Evolutionary conservation across 2,797 vertebrate genomes (phyloP).

Genomic region (Alca torda): DNA sequence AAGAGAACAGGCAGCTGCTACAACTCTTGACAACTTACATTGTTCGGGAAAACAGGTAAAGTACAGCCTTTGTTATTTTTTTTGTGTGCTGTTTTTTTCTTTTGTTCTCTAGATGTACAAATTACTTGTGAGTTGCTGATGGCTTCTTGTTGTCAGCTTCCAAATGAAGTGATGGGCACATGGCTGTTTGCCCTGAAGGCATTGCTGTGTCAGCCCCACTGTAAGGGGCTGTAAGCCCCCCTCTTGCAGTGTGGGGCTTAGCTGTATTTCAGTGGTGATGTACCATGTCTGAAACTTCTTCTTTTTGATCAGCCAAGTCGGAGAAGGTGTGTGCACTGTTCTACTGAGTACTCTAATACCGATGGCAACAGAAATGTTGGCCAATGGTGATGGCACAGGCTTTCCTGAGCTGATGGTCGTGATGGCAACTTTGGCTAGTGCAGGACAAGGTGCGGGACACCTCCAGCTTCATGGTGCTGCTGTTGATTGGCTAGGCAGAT

Average conservation of each 20-base stretch:
- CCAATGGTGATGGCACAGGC: conserved; percentile 92
- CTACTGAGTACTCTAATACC: conserved; percentile 94
- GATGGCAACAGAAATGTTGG: conserved; percentile 98
- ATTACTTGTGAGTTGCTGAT: neutral
- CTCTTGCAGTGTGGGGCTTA: neutral
- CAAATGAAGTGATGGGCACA: neutral
- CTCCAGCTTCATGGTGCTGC: conserved; percentile 95
- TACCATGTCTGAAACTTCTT: neutral
- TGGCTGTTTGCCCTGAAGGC: no score
- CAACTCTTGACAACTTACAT: conserved; percentile 95
- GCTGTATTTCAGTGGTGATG: neutral
- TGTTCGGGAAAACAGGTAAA: conserved; percentile 90
- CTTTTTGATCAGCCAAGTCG: conserved; percentile 87
- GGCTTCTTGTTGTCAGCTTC: neutral
- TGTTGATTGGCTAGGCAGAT: conserved; percentile 94
- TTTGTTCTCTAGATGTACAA: neutral
- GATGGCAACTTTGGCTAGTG: conserved; percentile 95
- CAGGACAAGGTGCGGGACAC: conserved; percentile 96
- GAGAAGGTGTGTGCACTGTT: conserved; percentile 97
- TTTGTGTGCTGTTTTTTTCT: neutral
- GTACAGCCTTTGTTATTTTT: neutral
- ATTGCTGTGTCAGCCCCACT: neutral
- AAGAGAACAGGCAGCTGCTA: conserved; percentile 96
- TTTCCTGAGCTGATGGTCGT: conserved; percentile 98
- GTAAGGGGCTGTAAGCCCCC: no score